Evolutionary conservation across 2,113 vertebrate species (phyloP).

Genomic region (Tringa solitaria): DNA sequence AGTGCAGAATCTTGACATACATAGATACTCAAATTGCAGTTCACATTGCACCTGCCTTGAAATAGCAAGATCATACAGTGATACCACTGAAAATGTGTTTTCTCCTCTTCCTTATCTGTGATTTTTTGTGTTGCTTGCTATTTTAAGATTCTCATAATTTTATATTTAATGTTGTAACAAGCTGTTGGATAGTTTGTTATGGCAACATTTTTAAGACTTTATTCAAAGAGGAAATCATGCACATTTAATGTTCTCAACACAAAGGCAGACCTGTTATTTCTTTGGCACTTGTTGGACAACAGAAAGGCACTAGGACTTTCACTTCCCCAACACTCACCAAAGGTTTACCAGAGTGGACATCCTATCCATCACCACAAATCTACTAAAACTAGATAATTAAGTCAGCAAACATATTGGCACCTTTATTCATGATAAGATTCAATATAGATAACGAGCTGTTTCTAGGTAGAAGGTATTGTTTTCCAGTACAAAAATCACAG

Average conservation of each 20-base stretch:
- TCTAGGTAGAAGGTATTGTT: not conserved
- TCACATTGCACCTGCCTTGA: rapidly evolving
- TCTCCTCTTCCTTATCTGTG: not conserved
- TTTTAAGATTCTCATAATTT: not conserved
- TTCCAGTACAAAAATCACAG: not conserved
- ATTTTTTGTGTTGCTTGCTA: not conserved
- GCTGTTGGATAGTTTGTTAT: not conserved
- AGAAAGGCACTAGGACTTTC: not conserved
- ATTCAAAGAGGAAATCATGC: not conserved
- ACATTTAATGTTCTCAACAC: not conserved
- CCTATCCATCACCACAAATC: not conserved
- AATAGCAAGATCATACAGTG: not conserved
- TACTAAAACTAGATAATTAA: not conserved
- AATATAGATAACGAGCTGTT: not conserved
- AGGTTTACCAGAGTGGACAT: not conserved
- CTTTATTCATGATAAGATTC: not conserved
- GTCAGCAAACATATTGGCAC: not conserved
- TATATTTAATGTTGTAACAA: not conserved
- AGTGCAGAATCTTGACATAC: not conserved
- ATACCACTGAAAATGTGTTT: not conserved
- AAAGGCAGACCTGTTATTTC: not conserved
- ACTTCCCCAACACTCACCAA: not conserved
- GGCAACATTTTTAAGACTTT: not conserved
- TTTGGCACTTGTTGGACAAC: no score
- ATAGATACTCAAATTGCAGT: not conserved